Evolutionary conservation across 2,797 vertebrate species (phyloP), one percentile per base, ranked within the genome.

Genomic region (Tenualosa ilisha): DNA sequence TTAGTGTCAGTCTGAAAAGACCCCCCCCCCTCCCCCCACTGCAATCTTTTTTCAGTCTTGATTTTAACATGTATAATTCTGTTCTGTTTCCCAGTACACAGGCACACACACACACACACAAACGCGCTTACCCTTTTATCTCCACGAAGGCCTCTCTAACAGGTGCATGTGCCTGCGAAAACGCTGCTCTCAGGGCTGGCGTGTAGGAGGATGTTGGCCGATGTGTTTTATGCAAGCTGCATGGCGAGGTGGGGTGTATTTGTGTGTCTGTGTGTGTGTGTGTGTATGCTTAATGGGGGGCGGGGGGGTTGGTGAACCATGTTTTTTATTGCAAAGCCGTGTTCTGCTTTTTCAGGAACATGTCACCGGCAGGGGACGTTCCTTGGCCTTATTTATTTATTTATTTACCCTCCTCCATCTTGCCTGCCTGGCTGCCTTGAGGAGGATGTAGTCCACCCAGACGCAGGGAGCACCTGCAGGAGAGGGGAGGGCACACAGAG

Each of bases 161-260:
- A 79, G 72, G 72, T 79, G 40, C 72, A 79, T 79, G 72, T 79
- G 65, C 24, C 65, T 61, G 83, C 85, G 68, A 89, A 88, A 91
- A 86, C 22, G 7, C 82, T 46, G 91, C 90, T 91, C 91, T 92
- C 88, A 92, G 89, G 75, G 72, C 49, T 13, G 40, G 49, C 50
- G 61, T 88, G 89, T 85, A 89, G 89, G 90, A 90, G 89, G 91
- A 88, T 86, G 90, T 87, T 68, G 85, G 85, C 63, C 83, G 81
- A 83, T 84, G 85, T 85, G 84, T 79, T 79, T 79, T 7, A 46
- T 46, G 37, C 40, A 43, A 79, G 65, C 65, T 72, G 26, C 65
- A 11, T 2, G 65, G 13, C 24, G n/a, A 24, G 24, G 26, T 79
- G 37, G 86, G 53, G 0, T 65, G 61, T 65, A 9, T 65, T 2